These are phyloP conservation scores for Varanus salvator DNA, from an alignment of 2,113 vertebrate genomes.

Conservation along the genomic window DNA sequence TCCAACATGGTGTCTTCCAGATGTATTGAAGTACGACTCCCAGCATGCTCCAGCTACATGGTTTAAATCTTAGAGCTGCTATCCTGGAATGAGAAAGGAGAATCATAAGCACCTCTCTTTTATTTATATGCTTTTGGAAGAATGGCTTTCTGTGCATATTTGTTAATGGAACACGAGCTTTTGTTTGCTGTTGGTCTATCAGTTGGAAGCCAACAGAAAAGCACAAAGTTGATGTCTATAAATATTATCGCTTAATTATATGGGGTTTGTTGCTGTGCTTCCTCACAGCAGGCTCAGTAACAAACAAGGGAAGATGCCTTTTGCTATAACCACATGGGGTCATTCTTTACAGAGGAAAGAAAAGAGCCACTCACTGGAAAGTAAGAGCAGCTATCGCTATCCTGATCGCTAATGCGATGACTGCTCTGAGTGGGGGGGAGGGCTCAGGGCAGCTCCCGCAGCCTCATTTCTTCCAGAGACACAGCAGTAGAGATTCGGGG, in stretches of 20 bases:
- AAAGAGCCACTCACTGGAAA: slow-evolving; percentile 22
- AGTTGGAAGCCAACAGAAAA: slow-evolving; percentile 63
- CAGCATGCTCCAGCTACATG: not conserved
- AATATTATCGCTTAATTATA: slow-evolving; percentile 70
- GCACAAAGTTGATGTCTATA: slow-evolving; percentile 56
- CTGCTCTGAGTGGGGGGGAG: not conserved
- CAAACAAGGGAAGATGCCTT: not conserved
- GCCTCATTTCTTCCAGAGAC: not conserved
- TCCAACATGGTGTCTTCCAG: too few species aligned
- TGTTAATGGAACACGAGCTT: slow-evolving; percentile 46
- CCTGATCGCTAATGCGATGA: too few species aligned
- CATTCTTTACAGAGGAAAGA: slow-evolving; percentile 3
- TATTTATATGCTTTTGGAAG: not conserved
- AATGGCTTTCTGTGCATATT: slow-evolving; percentile 37
- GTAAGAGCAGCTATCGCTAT: not conserved
- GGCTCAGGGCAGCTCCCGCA: not conserved
- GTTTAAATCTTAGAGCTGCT: not conserved
- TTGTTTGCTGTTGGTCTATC: slow-evolving; percentile 65
- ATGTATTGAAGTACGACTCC: too few species aligned
- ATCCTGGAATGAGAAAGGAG: not conserved
- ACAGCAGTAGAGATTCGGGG: not conserved
- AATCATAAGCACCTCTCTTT: not conserved
- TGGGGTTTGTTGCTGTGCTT: slow-evolving; percentile 46
- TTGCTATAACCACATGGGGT: not conserved
- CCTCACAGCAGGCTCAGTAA: slow-evolving; percentile 54